Evolutionary conservation across 2,113 vertebrate genomes (phyloP), one percentile per base, ranked within the genome.

Genomic region (Pseudopodoces humilis): DNA sequence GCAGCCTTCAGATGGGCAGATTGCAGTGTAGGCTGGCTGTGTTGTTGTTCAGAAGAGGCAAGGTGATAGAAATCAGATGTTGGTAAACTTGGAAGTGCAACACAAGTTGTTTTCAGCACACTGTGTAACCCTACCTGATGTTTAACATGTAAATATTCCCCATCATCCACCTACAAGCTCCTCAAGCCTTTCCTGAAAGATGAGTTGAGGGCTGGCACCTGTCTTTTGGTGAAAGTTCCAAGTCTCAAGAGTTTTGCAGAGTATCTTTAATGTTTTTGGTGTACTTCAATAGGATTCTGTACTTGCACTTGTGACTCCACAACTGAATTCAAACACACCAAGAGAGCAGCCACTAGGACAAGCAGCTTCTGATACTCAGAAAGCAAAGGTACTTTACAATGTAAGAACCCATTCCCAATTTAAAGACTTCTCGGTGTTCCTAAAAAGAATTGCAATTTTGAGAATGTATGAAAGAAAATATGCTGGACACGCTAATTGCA

Each of bases 401-500:
- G 10, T n/a, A 96, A 97, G 55, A 92, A 95, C 24, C 53, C 64
- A 93, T 55, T 84, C 56, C 33, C 35, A 77, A 84, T 92, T 90
- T 94, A 88, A 94, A 81, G 88, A 91, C 23, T 83, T 58, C 39
- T 93, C 2, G 0, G 31, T 21, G 37, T 79, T 95, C 77, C 89
- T 89, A 94, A 96, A 93, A 95, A 95, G 58, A 96, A 96, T 76
- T 95, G 82, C 81, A 91, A 94, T 95, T 96, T 96, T 95, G 91
- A 96, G 79, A 83, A 87, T 56, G 76, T 95, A 87, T 94, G 71
- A 97, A 97, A 94, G 58, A 89, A 92, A 95, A 94, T 92, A 96
- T 11, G n/a, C 65, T 2, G 95, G 81, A 97, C 95, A 97, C 22
- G 96, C 78, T 98, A 98, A 98, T 98, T 98, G 96, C 97, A 96